Percentiles rank a stretch among this genome's conserved stretches.
phyloP scores from a whole-genome alignment of 2,113 vertebrate species.

The Junco hyemalis region DNA sequence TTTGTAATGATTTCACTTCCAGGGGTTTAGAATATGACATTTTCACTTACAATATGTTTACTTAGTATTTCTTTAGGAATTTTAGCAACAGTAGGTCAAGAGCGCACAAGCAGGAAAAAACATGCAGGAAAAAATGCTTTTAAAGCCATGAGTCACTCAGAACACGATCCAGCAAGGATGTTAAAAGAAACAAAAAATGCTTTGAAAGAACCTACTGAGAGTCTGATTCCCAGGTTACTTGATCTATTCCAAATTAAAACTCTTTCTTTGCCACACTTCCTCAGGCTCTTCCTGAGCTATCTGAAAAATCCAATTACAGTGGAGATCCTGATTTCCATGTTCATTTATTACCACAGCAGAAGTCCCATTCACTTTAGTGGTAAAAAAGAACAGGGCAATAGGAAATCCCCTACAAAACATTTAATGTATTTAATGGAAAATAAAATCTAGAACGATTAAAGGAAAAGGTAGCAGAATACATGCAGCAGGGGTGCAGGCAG shows the following conservation, averaged over 20 bases:
- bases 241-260: neutral
- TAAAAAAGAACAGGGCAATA: neutral
- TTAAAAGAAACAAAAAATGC: neutral
- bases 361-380: neutral
- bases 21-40: neutral
- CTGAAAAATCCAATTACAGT: neutral
- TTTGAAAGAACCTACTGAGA: neutral
- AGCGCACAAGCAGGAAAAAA: conserved; percentile 9
- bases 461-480: neutral
- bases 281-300: neutral
- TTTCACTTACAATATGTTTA: neutral
- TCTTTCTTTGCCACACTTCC: neutral
- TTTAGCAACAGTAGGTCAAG: conserved; percentile 44
- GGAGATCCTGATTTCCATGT: neutral
- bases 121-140: neutral
- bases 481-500: accelerated
- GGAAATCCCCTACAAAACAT: neutral
- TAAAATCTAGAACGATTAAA: neutral
- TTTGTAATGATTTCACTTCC: conserved; percentile 9
- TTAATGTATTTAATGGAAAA: neutral
- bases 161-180: neutral
- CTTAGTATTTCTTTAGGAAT: conserved; percentile 21
- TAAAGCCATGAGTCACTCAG: neutral
- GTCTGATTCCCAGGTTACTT: neutral
- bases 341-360: neutral